phyloP scores from a whole-genome alignment of 2,113 vertebrate genomes.

The Podiceps cristatus region DNA sequence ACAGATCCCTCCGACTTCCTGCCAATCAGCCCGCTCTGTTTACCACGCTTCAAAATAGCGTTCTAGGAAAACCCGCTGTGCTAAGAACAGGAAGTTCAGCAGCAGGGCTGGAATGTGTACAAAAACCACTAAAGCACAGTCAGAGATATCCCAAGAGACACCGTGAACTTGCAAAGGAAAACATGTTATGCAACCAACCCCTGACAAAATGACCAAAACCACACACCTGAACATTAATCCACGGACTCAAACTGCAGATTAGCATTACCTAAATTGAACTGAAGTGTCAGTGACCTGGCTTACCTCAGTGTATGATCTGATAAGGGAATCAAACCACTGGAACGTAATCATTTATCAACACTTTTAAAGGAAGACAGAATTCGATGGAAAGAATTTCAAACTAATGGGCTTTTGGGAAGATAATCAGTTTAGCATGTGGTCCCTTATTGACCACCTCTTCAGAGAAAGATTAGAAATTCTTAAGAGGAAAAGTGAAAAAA shows the following conservation, averaged over 20 bases:
- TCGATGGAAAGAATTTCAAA: background rate
- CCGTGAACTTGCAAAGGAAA: constrained; percentile 35
- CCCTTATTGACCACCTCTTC: background rate
- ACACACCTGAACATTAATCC: constrained; percentile 50
- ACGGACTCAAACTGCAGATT: background rate
- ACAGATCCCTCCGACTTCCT: constrained; percentile 13
- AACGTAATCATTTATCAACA: background rate
- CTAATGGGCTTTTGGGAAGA: background rate
- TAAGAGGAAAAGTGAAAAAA: background rate
- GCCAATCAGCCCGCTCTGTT: constrained; percentile 22
- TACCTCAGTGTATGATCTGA: background rate
- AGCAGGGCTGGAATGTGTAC: constrained; percentile 62
- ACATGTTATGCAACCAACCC: background rate
- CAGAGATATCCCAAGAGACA: constrained; percentile 58
- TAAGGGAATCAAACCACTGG: background rate
- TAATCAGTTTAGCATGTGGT: background rate
- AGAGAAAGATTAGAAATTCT: background rate
- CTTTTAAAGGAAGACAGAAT: background rate
- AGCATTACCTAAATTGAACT: background rate
- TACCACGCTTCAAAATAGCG: constrained; percentile 63
- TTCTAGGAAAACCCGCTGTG: constrained; percentile 72
- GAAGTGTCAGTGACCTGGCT: background rate
- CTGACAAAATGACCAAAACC: background rate
- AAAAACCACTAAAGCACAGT: constrained; percentile 33
- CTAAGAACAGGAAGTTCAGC: constrained; percentile 74